Evolutionary conservation across 1,140 invertebrate genomes (phyloP), one percentile per base, ranked within the genome.

Genomic region (Pissodes strobi): DNA sequence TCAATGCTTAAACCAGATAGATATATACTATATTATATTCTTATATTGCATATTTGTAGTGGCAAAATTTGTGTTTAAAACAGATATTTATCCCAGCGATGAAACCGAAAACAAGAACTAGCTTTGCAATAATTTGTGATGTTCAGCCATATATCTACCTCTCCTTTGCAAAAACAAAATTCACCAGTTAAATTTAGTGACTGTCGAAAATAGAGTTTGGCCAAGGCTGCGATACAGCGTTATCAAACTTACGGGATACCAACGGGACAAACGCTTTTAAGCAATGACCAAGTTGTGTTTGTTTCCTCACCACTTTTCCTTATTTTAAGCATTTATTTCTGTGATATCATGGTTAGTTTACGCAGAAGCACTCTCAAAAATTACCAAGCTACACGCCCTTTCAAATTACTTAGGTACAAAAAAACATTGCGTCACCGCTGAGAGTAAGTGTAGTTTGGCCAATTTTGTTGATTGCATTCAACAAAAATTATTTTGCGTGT

Each of bases 291-390:
- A 56, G 46, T 70, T 68, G 64, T 69, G 60, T 67, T 56, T 61
- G 59, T 68, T 67, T 46, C 56, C 57, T 53, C 51, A 48, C 46
- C 22, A 23, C 43, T 56, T 64, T 60, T 57, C 38, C 48, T 60
- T 72, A 63, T 52, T 68, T 69, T 72, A 70, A 72, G 70, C 65
- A 70, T 70, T 72, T 72, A 64, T 72, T 72, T 72, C 70, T 72
- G 70, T 72, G 70, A 72, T 72, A 72, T 72, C 60, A 49, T 61
- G 67, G 65, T 72, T 70, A 72, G 70, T 72, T 68, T 67, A 68
- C 68, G 69, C 21, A 67, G 67, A 66, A 57, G 59, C 67, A 67
- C 52, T 69, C 55, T 38, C 21, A 59, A 66, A n/a, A 60, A 60
- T 41, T 25, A 21, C 43, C 56, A 58, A 39, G 51, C 55, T 65